These are phyloP conservation scores for Tretioscincus oriximinensis DNA, from an alignment of 2,113 vertebrate species.

Conservation along the genomic window DNA sequence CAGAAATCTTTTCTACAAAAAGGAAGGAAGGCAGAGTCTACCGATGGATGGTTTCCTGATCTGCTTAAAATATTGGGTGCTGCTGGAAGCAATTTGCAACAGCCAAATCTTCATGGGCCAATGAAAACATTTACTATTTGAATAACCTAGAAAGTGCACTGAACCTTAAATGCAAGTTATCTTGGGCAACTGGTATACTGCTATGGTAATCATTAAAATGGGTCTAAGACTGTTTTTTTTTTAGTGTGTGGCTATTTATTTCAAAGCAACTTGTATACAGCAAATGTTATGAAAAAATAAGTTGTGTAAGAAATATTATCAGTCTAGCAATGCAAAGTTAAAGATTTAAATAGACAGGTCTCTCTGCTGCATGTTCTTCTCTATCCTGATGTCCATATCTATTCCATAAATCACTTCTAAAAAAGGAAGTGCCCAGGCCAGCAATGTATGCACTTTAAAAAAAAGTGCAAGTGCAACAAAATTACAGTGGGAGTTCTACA, in stretches of 20 bases:
- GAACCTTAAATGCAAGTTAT: background rate
- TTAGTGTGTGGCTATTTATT: background rate
- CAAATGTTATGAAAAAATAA: background rate
- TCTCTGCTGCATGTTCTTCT: background rate
- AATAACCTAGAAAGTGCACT: background rate
- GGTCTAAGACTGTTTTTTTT: background rate
- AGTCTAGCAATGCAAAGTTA: background rate
- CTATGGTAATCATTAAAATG: background rate
- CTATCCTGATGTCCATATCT: background rate
- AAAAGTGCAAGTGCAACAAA: background rate
- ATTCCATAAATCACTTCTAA: background rate
- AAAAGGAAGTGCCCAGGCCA: background rate
- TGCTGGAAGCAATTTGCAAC: background rate
- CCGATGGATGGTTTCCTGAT: background rate
- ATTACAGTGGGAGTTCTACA: background rate
- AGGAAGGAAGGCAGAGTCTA: background rate
- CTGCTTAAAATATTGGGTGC: background rate
- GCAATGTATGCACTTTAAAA: background rate
- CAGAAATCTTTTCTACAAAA: background rate
- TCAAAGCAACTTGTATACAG: background rate
- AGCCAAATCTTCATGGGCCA: background rate
- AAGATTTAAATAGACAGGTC: background rate
- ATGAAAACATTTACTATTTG: background rate
- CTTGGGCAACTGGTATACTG: background rate
- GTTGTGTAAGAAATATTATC: background rate